Percentiles rank a stretch among this genome's conserved stretches.
These are phyloP conservation scores for Stegostoma tigrinum DNA, from an alignment of 2,113 vertebrate genomes.

Conservation along the genomic window DNA sequence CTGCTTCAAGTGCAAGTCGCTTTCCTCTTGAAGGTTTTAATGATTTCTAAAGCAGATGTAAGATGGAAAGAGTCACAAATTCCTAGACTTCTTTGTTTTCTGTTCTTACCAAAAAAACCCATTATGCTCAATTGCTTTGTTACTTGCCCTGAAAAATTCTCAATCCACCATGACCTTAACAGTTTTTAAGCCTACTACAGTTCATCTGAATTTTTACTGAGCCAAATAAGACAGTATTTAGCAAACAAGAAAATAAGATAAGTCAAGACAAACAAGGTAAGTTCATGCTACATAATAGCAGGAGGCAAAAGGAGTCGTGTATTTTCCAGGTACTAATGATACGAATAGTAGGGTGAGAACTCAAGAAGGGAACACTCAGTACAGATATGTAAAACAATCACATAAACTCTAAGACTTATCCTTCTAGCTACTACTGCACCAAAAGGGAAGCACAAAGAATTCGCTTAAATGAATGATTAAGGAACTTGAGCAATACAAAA, in stretches of 20 bases:
- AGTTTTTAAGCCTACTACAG: neutral
- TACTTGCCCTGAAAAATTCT: neutral
- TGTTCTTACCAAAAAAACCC: neutral
- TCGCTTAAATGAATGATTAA: neutral
- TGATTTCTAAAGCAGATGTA: neutral
- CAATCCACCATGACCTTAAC: neutral
- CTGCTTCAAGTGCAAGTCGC: neutral
- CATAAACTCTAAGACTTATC: neutral
- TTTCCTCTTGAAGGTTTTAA: neutral
- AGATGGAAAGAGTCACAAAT: neutral
- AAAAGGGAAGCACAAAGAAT: neutral
- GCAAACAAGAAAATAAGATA: neutral
- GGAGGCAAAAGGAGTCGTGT: neutral
- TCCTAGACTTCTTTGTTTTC: neutral
- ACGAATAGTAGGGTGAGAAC: neutral
- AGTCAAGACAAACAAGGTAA: neutral
- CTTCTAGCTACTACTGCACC: neutral
- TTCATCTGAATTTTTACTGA: neutral
- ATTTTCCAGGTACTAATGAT: neutral
- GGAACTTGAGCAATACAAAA: neutral
- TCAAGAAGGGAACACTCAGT: neutral
- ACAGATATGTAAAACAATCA: neutral
- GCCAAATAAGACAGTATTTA: neutral
- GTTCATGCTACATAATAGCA: neutral
- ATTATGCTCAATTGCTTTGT: neutral